These are phyloP conservation scores for Ricordea florida DNA, from an alignment of 92 coral and sea anemone genomes.

Conservation along the genomic window DNA sequence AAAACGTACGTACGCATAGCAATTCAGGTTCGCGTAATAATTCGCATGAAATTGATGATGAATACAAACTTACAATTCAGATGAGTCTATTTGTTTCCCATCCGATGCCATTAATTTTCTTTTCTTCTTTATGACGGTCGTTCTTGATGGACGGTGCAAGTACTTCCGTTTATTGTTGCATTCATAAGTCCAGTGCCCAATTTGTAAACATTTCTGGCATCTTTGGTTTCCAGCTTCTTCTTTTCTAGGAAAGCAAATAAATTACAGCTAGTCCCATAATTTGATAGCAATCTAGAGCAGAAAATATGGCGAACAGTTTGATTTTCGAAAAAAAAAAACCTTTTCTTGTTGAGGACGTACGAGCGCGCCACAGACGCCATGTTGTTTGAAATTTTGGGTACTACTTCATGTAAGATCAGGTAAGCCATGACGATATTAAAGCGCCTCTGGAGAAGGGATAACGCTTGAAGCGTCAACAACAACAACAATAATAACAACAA, in stretches of 20 bases:
- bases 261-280: background rate
- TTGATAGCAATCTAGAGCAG: background rate
- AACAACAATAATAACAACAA: no score
- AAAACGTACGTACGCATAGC: background rate
- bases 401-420: no score
- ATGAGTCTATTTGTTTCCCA: background rate
- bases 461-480: no score
- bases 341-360: constrained; percentile 86
- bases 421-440: no score
- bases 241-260: constrained; percentile 40
- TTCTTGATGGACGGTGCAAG: constrained; percentile 91
- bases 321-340: constrained; percentile 43
- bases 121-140: constrained; percentile 91
- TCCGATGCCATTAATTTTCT: constrained; percentile 49
- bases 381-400: constrained; percentile 3
- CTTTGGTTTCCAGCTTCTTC: constrained; percentile 86
- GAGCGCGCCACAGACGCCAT: constrained; percentile 96
- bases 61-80: background rate
- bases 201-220: constrained; percentile 95
- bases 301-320: background rate
- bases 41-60: background rate
- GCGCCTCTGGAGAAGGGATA: no score
- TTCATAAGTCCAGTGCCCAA: constrained; percentile 99
- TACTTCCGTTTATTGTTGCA: constrained; percentile 94
- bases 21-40: background rate